Evolutionary conservation across 2,797 vertebrate genomes (phyloP), one percentile per base, ranked within the genome.

Genomic region (Enteromius paludinosus): DNA sequence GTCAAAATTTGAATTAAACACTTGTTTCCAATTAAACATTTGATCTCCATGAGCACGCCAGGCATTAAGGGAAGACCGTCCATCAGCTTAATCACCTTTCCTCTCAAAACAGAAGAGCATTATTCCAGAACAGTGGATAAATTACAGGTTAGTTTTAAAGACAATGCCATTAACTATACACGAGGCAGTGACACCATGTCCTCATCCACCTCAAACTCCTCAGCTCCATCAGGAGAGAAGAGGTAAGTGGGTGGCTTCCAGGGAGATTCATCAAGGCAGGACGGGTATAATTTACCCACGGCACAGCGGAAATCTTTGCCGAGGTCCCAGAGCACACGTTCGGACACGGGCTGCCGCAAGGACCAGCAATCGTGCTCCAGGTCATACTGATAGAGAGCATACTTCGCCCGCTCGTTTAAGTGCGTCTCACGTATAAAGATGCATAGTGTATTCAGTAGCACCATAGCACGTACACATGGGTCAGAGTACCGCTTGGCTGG

Each of bases 221-320:
- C 98, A 0, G 94, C 93, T 47, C 96, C 97, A 0, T 99, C 97
- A 0, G 96, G 94, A 20, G 97, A 97, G 90, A 99, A 99, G 78
- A 99, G 95, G 88, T 97, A 98, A 0, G 98, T 96, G 2, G 98
- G 98, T 41, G 98, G 98, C 86, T 99, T 99, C 98, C 98, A 99
- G 0, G 96, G 97, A 62, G 98, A 98, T 83, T 99, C 98, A 88
- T 98, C 97, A 81, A 99, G 94, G 89, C 98, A 99, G 74, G 98
- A 99, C 0, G 98, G 98, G 90, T 99, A 99, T 1, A 99, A 96
- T 89, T 99, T 99, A 79, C 97, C 98, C 88, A 99, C 97, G 1
- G 96, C 96, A 83, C 98, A 99, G 81, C 97, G 96, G 88, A 99
- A 99, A 92, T 98, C 97, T 79, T 97, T 97, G 10, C 98, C 97